Evolutionary conservation across 2,888 invertebrate genomes (phyloP).

Genomic region (Latrodectus hesperus): DNA sequence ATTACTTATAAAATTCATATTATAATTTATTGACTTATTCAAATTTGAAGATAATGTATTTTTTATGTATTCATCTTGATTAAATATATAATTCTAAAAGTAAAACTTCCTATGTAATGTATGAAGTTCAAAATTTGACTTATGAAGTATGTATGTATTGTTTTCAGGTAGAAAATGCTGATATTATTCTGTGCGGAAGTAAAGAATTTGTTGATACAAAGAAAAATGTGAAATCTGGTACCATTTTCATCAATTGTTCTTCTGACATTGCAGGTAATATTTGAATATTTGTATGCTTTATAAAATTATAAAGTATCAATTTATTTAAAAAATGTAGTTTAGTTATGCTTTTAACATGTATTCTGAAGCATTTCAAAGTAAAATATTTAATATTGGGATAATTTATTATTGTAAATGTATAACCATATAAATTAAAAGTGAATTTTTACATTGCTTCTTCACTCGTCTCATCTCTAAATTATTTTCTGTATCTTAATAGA

Average conservation of each 20-base stretch:
- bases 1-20: too few relatives aligned
- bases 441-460: too few relatives aligned
- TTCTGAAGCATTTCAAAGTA: not conserved
- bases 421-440: not conserved
- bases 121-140: too few relatives aligned
- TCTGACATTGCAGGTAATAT: slow-evolving; percentile 80
- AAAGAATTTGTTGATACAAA: slow-evolving; percentile 91
- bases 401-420: not conserved
- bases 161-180: slow-evolving; percentile 79
- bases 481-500: too few relatives aligned
- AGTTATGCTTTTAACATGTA: not conserved
- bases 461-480: too few relatives aligned
- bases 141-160: too few relatives aligned
- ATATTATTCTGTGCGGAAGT: slow-evolving; percentile 97
- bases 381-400: not conserved
- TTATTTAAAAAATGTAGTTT: not conserved
- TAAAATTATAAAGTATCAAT: too few relatives aligned
- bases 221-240: slow-evolving; percentile 97
- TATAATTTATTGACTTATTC: too few relatives aligned
- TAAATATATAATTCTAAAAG: too few relatives aligned
- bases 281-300: not conserved
- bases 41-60: too few relatives aligned
- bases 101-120: too few relatives aligned
- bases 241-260: slow-evolving; percentile 98
- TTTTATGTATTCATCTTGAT: too few relatives aligned